These are phyloP conservation scores for Murina feae DNA, from an alignment of 2,113 vertebrate species.

Conservation along the genomic window DNA sequence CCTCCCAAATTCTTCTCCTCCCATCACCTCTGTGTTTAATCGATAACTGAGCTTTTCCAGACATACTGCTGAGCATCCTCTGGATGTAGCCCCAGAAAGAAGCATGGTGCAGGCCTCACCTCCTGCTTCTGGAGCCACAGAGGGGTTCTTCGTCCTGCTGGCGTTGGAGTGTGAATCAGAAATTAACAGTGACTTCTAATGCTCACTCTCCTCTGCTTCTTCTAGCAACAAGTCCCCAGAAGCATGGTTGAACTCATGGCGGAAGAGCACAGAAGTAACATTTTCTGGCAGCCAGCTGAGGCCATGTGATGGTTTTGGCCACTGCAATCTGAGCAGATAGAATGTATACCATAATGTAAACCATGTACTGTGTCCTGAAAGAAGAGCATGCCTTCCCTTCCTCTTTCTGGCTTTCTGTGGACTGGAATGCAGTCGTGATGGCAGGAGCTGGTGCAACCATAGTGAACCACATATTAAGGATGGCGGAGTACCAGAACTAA, in stretches of 20 bases:
- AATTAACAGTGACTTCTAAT: neutral
- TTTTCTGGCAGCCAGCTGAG: neutral
- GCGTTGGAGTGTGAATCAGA: neutral
- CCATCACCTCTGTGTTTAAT: accelerated
- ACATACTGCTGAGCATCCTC: neutral
- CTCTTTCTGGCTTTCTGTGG: neutral
- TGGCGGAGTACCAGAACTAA: neutral
- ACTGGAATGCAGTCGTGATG: neutral
- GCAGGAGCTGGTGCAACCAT: neutral
- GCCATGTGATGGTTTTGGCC: neutral
- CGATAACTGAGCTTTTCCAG: neutral
- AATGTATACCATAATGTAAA: neutral
- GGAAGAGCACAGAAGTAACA: neutral
- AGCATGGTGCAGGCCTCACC: accelerated
- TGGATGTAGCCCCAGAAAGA: neutral
- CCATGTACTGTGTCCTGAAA: neutral
- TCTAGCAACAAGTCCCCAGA: neutral
- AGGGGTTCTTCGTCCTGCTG: neutral
- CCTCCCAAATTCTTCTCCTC: neutral
- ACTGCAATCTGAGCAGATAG: neutral
- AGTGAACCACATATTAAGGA: neutral
- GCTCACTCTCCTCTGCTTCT: neutral
- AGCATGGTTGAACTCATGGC: neutral
- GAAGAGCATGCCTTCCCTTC: neutral
- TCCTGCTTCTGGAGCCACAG: neutral